A percentile compares a stretch with the other conserved stretches of the same genome.
Evolutionary conservation across 2,888 invertebrate species (phyloP).

Genomic region (Rhingia campestris): DNA sequence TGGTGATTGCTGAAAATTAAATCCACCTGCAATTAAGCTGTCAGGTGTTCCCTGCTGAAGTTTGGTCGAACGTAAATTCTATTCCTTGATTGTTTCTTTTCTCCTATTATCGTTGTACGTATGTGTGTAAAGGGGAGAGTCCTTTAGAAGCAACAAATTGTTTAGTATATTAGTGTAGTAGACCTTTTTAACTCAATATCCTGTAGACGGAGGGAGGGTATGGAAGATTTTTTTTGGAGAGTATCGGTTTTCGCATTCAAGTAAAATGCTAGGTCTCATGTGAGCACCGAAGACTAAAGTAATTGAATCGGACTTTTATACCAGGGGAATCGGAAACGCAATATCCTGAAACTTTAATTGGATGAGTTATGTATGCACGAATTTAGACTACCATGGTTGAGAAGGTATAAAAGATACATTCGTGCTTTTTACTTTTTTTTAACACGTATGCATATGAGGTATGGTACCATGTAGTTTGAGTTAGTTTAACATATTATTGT

Average conservation of each 20-base stretch:
- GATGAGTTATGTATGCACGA: slow-evolving; percentile 41
- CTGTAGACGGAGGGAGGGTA: slow-evolving; percentile 11
- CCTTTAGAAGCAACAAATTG: slow-evolving; percentile 62
- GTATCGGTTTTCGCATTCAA: slow-evolving; percentile 3
- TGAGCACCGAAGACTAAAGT: slow-evolving; percentile 50
- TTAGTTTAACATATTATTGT: no score
- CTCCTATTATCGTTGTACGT: not conserved
- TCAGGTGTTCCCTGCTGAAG: slow-evolving; percentile 56
- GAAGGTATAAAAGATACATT: no score
- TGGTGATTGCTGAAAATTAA: slow-evolving; percentile 62
- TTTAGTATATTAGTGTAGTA: slow-evolving; percentile 35
- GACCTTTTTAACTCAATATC: slow-evolving; percentile 61
- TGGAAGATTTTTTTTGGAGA: slow-evolving; percentile 1
- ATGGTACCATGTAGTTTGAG: no score
- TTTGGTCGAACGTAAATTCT: slow-evolving; percentile 58
- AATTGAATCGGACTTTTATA: slow-evolving; percentile 66
- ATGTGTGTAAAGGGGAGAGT: slow-evolving; percentile 2
- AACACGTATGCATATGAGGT: no score
- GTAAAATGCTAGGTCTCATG: slow-evolving; percentile 26
- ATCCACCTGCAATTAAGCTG: slow-evolving; percentile 71
- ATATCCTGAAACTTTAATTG: slow-evolving; percentile 67
- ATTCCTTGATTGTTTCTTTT: slow-evolving; percentile 44
- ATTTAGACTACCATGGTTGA: not conserved
- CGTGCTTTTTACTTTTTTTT: no score
- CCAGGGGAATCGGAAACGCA: slow-evolving; percentile 41